Evolutionary conservation across 2,113 vertebrate species (phyloP), one percentile per base, ranked within the genome.

Genomic region (Brienomyrus brachyistius): DNA sequence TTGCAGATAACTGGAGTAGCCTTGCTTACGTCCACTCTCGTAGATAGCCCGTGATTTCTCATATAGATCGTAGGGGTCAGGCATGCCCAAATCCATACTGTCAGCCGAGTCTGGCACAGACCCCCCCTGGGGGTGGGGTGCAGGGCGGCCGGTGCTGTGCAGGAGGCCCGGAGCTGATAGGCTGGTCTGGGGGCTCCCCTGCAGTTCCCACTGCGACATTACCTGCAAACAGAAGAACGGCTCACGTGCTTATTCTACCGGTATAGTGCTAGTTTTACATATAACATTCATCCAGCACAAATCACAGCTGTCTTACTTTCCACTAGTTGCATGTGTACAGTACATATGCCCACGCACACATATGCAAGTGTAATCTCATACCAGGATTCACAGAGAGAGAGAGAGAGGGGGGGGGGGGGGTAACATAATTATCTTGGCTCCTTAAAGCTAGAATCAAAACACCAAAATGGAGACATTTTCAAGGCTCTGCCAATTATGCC

Each of bases 31-130:
- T 94, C 98, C 97, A 97, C 98, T 99, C 97, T 99, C 98, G 92
- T 99, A 99, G 95, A 99, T 97, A 90, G 98, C 98, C 94, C 98
- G 97, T 21, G 98, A 99, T 94, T 99, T 99, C 95, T 99, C 98
- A 91, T 99, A 99, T 92, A 99, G 97, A 95, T 99, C 98, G 7
- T 99, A 99, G 1, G 98, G 98, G 93, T 99, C 98, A 11, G 98
- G 98, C 95, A 98, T 99, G 94, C 97, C 96, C 48, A 98, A 97
- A 94, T 99, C 98, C 92, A 98, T 98, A 94, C 97, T 97, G 93
- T 99, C 98, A 83, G 97, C 95, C 94, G 98, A 98, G 93, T 99
- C 98, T 0, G 98, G 97, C 92, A 97, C 98, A 48, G 98, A 98
- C 48, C 97, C 97, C 94, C 97, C 97, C 94, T 98, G 98, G 94